Percentiles rank a stretch among this genome's conserved stretches.
phyloP scores from a whole-genome alignment of 2,113 vertebrate species.

The Callorhinus ursinus region DNA sequence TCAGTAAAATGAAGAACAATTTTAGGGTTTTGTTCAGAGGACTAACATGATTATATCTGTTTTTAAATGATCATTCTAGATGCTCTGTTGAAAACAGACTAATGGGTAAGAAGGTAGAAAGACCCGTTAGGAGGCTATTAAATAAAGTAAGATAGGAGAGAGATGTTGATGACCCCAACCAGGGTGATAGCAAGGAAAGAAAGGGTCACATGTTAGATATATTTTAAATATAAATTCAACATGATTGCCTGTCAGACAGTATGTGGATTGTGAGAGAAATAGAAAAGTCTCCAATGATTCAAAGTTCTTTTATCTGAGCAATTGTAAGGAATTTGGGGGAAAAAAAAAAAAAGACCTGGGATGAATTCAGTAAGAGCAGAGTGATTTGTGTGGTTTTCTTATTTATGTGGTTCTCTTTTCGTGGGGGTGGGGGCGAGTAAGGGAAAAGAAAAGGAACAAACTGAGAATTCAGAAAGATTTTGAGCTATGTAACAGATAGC shows the following conservation, averaged over 20 bases:
- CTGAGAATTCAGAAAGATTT: neutral
- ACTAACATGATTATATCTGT: neutral
- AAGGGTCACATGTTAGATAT: neutral
- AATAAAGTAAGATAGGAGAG: neutral
- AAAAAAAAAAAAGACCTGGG: neutral
- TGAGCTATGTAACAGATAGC: neutral
- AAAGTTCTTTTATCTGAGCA: neutral
- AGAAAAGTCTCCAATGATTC: neutral
- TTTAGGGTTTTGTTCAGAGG: neutral
- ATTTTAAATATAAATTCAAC: neutral
- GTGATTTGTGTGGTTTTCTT: neutral
- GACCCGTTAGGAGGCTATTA: neutral
- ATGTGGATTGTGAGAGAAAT: neutral
- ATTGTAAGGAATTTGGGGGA: neutral
- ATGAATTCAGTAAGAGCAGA: neutral
- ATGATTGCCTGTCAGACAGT: neutral
- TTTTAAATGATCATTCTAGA: neutral
- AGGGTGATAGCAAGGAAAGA: neutral
- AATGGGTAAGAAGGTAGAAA: neutral
- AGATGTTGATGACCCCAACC: neutral
- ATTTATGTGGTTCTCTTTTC: neutral
- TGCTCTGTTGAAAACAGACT: neutral
- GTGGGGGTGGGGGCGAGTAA: accelerated
- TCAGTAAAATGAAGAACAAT: neutral
- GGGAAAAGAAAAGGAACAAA: neutral